Evolutionary conservation across 2,888 invertebrate species (phyloP), one percentile per base, ranked within the genome.

Genomic region (Epiblema foenella): DNA sequence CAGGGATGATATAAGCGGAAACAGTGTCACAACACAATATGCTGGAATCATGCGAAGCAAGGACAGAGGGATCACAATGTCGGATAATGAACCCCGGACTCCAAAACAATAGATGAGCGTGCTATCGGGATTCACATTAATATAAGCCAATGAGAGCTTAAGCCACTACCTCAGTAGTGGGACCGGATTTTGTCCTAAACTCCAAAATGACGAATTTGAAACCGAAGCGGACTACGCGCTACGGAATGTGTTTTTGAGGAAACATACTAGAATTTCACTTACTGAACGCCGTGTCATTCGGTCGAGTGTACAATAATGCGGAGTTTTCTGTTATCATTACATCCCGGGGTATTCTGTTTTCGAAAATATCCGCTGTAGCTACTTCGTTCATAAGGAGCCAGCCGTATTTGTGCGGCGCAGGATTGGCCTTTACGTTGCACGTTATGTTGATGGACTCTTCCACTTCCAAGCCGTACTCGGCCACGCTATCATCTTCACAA

Each of bases 391-490:
- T 85, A 2, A 90, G 70, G 65, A 87, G 79, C 93, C 93, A 93
- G 60, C 86, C 85, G 78, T 88, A 92, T 3, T 82, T 75, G 0
- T 68, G 72, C 15, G 91, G 89, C 68, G 77, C 76, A 0, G 93
- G 93, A 72, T 89, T 89, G 1, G 84, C 83, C 51, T 81, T 84
- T 56, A 91, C 84, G 46, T 82, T 85, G 75, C 93, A 93, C 0
- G 89, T 90, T 71, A 93, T 78, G 74, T 92, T 90, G 51, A 92
- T 82, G 2, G 83, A 82, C 57, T 90, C 90, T 57, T 85, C 84
- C 54, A 88, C 87, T 2, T 83, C 86, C 0, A 93, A 74, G 0
- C 93, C 93, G 68, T 88, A 93, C 76, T 91, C 89, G 1, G 81
- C 74, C 49, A 83, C 74, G 8, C 69, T 80, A 51, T 84, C 82